Evolutionary conservation across 1,140 invertebrate species (phyloP).

Genomic region (Bombyx mori): DNA sequence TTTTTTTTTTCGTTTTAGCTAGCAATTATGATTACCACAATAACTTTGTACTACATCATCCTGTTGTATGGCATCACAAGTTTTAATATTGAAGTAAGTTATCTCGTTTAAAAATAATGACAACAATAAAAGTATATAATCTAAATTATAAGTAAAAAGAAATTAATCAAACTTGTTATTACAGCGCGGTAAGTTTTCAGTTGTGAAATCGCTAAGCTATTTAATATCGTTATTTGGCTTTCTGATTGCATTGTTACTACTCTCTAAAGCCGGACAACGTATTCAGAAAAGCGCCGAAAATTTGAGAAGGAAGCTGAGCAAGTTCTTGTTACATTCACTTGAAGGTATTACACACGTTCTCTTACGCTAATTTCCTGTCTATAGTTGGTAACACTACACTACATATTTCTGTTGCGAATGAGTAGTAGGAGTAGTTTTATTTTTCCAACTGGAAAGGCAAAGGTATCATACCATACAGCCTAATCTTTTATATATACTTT

Average conservation of each 20-base stretch:
- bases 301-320: not conserved
- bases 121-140: no score
- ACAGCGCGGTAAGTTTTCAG: not conserved
- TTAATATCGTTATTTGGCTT: not conserved
- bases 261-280: not conserved
- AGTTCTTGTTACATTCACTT: not conserved
- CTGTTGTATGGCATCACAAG: not conserved
- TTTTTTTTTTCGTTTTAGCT: not conserved
- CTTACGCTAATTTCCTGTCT: no score
- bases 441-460: no score
- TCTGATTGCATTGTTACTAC: not conserved
- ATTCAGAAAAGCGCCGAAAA: constrained; percentile 1
- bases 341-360: not conserved
- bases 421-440: no score
- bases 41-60: not conserved
- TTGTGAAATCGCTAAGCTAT: not conserved
- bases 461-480: no score
- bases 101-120: no score
- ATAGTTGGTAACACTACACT: no score
- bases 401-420: no score
- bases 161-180: no score
- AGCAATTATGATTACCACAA: constrained; percentile 2
- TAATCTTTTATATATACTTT: no score
- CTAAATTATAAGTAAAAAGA: no score
- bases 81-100: constrained; percentile 2